A percentile compares a stretch with the other conserved stretches of the same genome.
These are phyloP conservation scores for Nycteola revayana DNA, from an alignment of 2,888 invertebrate species.

Conservation along the genomic window DNA sequence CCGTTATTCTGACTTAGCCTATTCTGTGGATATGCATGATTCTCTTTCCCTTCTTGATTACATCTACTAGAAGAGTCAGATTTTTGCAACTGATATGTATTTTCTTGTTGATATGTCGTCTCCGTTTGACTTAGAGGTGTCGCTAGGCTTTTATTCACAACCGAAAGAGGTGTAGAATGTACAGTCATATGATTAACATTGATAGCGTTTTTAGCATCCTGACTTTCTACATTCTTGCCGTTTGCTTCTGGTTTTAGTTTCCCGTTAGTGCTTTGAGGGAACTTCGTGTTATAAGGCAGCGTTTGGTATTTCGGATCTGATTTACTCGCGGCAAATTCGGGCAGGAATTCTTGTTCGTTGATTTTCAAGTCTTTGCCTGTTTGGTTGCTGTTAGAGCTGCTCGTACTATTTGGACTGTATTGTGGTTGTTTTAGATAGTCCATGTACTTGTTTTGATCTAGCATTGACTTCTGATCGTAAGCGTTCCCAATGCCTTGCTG, in stretches of 20 bases:
- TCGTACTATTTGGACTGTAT: constrained; percentile 82
- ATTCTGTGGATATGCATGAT: constrained; percentile 79
- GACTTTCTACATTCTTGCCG: constrained; percentile 57
- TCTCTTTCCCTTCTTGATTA: constrained; percentile 79
- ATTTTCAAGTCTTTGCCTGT: constrained; percentile 73
- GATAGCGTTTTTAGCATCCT: constrained; percentile 63
- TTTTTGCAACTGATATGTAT: constrained; percentile 79
- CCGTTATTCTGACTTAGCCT: constrained; percentile 70
- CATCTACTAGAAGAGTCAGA: constrained; percentile 76
- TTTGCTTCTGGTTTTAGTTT: constrained; percentile 66
- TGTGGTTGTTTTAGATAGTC: constrained; percentile 77
- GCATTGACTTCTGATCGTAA: constrained; percentile 69
- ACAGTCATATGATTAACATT: constrained; percentile 80
- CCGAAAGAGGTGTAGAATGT: constrained; percentile 76
- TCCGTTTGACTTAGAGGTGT: constrained; percentile 83
- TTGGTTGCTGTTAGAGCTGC: constrained; percentile 76
- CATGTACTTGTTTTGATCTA: constrained; percentile 76
- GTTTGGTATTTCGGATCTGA: constrained; percentile 96
- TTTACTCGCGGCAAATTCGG: constrained; percentile 90
- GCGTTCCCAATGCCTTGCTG: constrained; percentile 74
- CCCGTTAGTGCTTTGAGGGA: constrained; percentile 83
- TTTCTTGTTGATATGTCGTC: constrained; percentile 78
- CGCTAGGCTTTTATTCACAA: constrained; percentile 84
- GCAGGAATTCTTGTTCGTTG: constrained; percentile 80
- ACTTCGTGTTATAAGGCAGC: constrained; percentile 94